phyloP scores from a whole-genome alignment of 2,797 vertebrate species.

The Meriones psammophilus region DNA sequence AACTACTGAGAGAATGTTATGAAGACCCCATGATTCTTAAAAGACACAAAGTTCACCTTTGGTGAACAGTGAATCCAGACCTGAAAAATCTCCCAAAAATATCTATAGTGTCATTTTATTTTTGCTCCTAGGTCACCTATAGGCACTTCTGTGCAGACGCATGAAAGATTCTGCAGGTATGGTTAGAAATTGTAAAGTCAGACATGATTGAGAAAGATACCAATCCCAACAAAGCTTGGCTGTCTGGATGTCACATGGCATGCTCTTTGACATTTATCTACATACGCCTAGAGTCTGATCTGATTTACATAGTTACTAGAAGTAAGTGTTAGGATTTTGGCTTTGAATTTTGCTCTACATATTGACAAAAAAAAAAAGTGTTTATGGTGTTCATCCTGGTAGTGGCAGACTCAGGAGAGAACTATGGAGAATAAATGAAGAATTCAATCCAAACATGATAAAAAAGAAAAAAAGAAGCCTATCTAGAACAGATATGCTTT shows the following conservation, averaged over 20 bases:
- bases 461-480: background rate
- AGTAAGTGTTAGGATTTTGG: background rate
- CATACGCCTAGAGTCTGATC: background rate
- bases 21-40: background rate
- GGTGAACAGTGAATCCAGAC: background rate
- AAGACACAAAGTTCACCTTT: background rate
- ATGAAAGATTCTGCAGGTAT: background rate
- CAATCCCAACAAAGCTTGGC: background rate
- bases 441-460: background rate
- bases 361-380: background rate
- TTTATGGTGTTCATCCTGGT: background rate
- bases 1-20: no score
- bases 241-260: background rate
- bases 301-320: background rate
- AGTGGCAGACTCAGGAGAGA: background rate
- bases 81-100: background rate
- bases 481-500: background rate
- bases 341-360: background rate
- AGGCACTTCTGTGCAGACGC: background rate
- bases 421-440: background rate
- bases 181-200: background rate
- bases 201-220: background rate
- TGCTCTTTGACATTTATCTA: background rate
- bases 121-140: background rate
- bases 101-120: background rate